phyloP scores from a whole-genome alignment of 2,888 invertebrate genomes.

The Nomada fucata region DNA sequence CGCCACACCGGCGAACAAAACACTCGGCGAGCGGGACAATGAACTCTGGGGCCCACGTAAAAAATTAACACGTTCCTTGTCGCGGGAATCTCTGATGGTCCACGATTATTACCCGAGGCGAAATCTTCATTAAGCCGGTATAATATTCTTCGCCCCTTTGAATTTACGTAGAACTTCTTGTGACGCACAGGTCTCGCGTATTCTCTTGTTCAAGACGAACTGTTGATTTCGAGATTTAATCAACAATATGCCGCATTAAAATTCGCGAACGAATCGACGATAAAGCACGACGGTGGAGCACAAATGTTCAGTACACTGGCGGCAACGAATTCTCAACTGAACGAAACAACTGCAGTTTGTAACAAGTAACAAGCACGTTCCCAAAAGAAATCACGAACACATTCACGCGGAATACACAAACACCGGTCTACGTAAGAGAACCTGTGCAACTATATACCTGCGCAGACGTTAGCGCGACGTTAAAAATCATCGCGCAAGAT shows the following conservation, averaged over 20 bases:
- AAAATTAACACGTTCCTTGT: conserved; percentile 21
- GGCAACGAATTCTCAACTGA: background rate
- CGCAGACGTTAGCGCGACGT: background rate
- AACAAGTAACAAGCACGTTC: background rate
- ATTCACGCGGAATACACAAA: background rate
- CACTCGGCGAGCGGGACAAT: conserved; percentile 25
- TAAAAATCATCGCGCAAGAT: conserved; percentile 9
- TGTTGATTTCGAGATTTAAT: background rate
- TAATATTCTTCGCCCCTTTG: background rate
- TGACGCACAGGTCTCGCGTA: background rate
- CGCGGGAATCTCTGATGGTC: background rate
- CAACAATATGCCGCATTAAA: too few relatives aligned
- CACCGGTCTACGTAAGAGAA: background rate
- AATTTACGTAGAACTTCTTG: too few relatives aligned
- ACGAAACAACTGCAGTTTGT: background rate
- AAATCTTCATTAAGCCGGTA: background rate
- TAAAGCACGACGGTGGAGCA: too few relatives aligned
- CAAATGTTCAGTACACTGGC: background rate
- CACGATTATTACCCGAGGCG: background rate
- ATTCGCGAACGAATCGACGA: too few relatives aligned
- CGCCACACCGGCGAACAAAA: conserved; percentile 3
- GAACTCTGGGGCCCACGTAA: conserved; percentile 46
- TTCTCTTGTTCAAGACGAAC: background rate
- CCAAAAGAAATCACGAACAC: background rate
- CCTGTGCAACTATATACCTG: background rate